Percentiles rank a stretch among this genome's conserved stretches.
Conservation (phyloP, 2,888 invertebrate genomes). For the Cenopis cana region DNA sequence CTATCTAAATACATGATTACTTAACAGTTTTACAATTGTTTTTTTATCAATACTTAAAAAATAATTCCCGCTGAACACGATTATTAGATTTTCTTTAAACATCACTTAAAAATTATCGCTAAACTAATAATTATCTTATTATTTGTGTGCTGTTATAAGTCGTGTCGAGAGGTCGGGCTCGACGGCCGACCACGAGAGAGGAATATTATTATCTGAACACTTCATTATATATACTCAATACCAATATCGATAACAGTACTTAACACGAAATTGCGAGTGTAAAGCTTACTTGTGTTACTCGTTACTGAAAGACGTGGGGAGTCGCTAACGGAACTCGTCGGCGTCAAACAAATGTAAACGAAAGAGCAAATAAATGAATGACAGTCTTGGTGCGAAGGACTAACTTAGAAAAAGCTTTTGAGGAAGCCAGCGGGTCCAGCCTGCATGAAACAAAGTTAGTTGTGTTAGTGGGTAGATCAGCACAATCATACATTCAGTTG, state of each 20-base stretch:
- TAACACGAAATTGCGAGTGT: slow-evolving; percentile 72
- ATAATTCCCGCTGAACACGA: slow-evolving; percentile 83
- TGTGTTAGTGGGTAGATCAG: slow-evolving; percentile 51
- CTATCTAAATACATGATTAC: slow-evolving; percentile 82
- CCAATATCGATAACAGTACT: slow-evolving; percentile 65
- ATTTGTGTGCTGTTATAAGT: slow-evolving; percentile 73
- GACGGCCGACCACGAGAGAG: slow-evolving; percentile 67
- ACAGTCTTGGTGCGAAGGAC: slow-evolving; percentile 83
- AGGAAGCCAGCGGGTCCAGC: slow-evolving; percentile 97
- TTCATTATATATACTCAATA: slow-evolving; percentile 76
- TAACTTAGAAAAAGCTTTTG: slow-evolving; percentile 96
- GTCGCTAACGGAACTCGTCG: slow-evolving; percentile 68
- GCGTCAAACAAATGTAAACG: slow-evolving; percentile 72
- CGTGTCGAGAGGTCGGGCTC: slow-evolving; percentile 55
- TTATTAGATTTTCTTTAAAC: slow-evolving; percentile 73
- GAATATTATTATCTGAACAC: slow-evolving; percentile 78
- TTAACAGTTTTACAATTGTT: slow-evolving; percentile 81
- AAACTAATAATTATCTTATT: slow-evolving; percentile 79
- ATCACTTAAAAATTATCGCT: slow-evolving; percentile 79
- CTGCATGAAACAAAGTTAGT: slow-evolving; percentile 80
- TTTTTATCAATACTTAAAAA: slow-evolving; percentile 77
- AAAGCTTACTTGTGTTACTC: slow-evolving; percentile 68
- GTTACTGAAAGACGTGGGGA: slow-evolving; percentile 67
- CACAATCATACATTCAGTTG: neutral
- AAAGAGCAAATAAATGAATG: slow-evolving; percentile 79